phyloP scores from a whole-genome alignment of 1,140 invertebrate species.

The Hyphantria cunea region DNA sequence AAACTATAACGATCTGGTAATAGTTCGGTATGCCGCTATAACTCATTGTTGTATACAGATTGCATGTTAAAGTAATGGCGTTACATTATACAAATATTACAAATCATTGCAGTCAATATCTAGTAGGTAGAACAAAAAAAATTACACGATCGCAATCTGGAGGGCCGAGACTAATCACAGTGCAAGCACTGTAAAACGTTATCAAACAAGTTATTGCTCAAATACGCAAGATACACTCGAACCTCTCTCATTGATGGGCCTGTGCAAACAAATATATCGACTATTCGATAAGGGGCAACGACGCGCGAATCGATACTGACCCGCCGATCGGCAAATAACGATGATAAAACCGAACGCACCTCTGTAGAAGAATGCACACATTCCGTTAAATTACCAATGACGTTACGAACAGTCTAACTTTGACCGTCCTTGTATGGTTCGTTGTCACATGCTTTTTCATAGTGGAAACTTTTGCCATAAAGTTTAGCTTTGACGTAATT shows the following conservation, averaged over 20 bases:
- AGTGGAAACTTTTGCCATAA: background rate
- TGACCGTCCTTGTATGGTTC: background rate
- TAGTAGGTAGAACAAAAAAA: conserved; percentile 71
- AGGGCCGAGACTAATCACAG: conserved; percentile 62
- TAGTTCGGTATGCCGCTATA: too few species aligned
- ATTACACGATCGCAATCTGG: conserved; percentile 60
- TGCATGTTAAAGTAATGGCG: too few species aligned
- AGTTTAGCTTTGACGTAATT: background rate
- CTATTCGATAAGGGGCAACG: conserved; percentile 65
- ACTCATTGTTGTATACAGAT: too few species aligned
- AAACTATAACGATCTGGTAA: too few species aligned
- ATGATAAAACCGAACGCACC: conserved; percentile 62
- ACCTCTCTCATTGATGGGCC: conserved; percentile 68
- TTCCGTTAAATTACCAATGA: conserved; percentile 7
- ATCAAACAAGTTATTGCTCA: conserved; percentile 77
- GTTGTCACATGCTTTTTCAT: background rate
- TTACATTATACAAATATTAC: conserved; percentile 24
- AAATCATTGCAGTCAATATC: conserved; percentile 41
- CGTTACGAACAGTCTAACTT: conserved; percentile 5
- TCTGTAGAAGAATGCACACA: conserved; percentile 22
- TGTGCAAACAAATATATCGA: conserved; percentile 76
- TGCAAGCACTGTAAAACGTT: conserved; percentile 66
- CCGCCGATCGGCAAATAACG: conserved; percentile 64
- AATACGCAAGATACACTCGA: conserved; percentile 75
- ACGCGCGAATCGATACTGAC: conserved; percentile 69